Percentiles rank a stretch among this genome's conserved stretches.
These are phyloP conservation scores for Lagorchestes hirsutus DNA, from an alignment of 2,797 vertebrate species.

Conservation along the genomic window DNA sequence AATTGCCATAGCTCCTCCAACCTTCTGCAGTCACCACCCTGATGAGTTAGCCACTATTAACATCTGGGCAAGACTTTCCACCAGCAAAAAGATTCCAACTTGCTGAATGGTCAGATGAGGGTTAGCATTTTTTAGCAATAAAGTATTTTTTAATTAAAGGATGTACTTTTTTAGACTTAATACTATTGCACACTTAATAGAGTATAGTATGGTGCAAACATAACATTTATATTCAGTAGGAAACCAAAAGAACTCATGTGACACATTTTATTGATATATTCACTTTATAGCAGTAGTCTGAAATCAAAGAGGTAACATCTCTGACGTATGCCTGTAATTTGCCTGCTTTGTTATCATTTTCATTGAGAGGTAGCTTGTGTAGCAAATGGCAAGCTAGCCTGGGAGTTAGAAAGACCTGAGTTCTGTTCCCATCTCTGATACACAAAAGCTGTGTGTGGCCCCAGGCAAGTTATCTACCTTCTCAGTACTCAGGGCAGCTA, in stretches of 20 bases:
- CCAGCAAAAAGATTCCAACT: neutral
- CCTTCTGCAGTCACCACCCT: neutral
- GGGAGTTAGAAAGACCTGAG: neutral
- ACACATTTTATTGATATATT: neutral
- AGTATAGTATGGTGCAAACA: neutral
- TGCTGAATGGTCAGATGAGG: neutral
- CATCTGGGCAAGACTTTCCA: neutral
- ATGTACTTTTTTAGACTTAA: neutral
- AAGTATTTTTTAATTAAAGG: neutral
- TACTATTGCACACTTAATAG: neutral
- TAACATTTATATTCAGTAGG: neutral
- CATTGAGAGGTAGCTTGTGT: neutral
- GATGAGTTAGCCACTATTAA: neutral
- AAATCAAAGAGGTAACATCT: neutral
- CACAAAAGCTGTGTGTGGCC: neutral
- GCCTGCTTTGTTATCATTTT: neutral
- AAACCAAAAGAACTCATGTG: neutral
- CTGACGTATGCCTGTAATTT: neutral
- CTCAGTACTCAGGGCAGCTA: neutral
- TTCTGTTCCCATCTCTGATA: neutral
- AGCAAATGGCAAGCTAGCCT: neutral
- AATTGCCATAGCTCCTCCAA: neutral
- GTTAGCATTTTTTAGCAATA: neutral
- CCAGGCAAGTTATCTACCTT: neutral
- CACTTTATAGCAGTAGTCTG: neutral